A percentile compares a stretch with the other conserved stretches of the same genome.
Conservation (phyloP, 2,113 vertebrate species). For the Castor canadensis region DNA sequence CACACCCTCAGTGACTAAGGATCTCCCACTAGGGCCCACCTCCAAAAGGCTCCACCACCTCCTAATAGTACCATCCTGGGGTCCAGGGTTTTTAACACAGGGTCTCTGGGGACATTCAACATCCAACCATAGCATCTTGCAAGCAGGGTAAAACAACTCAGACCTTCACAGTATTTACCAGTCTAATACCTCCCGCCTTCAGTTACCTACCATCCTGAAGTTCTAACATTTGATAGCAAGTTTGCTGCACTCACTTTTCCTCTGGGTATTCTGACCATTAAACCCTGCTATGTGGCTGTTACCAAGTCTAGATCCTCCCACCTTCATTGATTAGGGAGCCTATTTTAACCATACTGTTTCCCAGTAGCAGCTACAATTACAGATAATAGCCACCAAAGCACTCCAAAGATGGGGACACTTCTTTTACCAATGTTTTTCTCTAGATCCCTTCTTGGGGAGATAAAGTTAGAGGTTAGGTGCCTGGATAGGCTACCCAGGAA, state of each 20-base stretch:
- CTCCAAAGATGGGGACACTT: not conserved
- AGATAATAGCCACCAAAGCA: not conserved
- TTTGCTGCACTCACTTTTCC: not conserved
- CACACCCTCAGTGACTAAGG: not conserved
- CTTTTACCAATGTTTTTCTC: not conserved
- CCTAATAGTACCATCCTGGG: not conserved
- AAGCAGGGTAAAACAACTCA: not conserved
- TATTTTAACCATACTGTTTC: not conserved
- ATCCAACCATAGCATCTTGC: not conserved
- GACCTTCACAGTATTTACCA: not conserved
- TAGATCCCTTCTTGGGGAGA: not conserved
- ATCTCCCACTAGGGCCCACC: not conserved
- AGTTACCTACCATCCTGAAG: not conserved
- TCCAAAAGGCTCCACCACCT: not conserved
- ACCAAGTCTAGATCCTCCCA: not conserved
- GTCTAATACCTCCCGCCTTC: not conserved
- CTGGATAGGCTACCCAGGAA: not conserved
- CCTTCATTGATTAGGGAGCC: not conserved
- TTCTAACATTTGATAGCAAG: not conserved
- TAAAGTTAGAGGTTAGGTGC: not conserved
- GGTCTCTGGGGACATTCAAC: not conserved
- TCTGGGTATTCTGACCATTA: not conserved
- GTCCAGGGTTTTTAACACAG: not conserved
- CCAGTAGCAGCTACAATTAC: not conserved
- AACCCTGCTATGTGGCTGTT: not conserved